Evolutionary conservation across 2,888 invertebrate species (phyloP).

Genomic region (Dynastes hyllus): DNA sequence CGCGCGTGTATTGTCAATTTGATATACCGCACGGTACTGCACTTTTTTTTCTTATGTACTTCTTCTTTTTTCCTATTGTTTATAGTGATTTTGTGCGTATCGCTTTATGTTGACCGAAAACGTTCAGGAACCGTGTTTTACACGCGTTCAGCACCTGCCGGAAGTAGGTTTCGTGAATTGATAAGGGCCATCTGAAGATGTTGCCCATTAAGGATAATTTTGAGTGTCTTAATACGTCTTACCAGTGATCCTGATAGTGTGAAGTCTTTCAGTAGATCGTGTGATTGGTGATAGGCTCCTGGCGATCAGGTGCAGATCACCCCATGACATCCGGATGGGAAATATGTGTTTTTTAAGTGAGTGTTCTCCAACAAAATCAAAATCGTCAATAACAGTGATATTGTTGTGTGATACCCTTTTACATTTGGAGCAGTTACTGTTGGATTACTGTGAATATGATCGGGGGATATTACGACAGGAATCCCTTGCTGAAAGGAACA

Average conservation of each 20-base stretch:
- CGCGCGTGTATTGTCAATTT: conserved; percentile 60
- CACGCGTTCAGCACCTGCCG: neutral
- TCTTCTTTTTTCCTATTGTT: neutral
- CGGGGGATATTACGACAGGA: conserved; percentile 75
- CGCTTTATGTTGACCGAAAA: neutral
- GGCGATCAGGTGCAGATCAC: conserved; percentile 50
- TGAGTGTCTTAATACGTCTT: neutral
- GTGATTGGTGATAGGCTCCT: conserved; percentile 4
- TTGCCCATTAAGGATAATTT: neutral
- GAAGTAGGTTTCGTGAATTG: neutral
- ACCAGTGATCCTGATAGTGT: conserved; percentile 1
- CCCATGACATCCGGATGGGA: conserved; percentile 48
- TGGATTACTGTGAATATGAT: conserved; percentile 64
- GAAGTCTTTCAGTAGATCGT: neutral
- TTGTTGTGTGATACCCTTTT: conserved; percentile 28
- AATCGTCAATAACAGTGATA: conserved; percentile 51
- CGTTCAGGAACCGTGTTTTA: neutral
- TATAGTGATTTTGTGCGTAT: conserved; percentile 11
- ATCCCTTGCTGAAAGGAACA: conserved; percentile 76
- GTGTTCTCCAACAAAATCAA: conserved; percentile 49
- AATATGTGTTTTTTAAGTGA: conserved; percentile 56
- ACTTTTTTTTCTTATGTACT: conserved; percentile 51
- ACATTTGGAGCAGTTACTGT: conserved; percentile 54
- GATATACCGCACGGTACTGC: conserved; percentile 56
- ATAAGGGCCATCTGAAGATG: conserved; percentile 1